A percentile compares a stretch with the other conserved stretches of the same genome.
phyloP scores from a whole-genome alignment of 1,140 invertebrate genomes.

The Melanaphis sacchari region DNA sequence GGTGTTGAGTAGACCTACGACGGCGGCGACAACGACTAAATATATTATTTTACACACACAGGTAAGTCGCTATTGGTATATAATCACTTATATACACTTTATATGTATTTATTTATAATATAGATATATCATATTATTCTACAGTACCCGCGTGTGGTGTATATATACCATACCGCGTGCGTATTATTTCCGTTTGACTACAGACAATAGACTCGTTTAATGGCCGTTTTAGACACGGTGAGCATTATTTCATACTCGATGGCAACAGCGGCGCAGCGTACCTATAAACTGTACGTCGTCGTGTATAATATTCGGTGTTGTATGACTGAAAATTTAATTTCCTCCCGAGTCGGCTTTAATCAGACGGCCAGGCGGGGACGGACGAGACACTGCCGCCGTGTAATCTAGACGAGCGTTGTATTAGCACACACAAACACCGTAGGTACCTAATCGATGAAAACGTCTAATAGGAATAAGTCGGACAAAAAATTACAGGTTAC shows the following conservation, averaged over 20 bases:
- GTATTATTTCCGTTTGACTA: conserved; percentile 18
- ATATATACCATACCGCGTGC: background rate
- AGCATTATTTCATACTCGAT: background rate
- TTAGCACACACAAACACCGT: background rate
- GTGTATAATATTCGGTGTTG: conserved; percentile 8
- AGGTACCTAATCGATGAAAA: conserved; percentile 43
- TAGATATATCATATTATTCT: background rate
- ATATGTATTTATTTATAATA: background rate
- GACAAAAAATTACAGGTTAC: conserved; percentile 55
- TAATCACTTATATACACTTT: background rate
- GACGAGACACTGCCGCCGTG: background rate
- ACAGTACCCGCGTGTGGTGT: background rate
- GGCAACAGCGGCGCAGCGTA: background rate
- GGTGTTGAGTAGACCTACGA: background rate
- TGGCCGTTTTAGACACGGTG: conserved; percentile 37
- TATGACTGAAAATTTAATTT: conserved; percentile 32
- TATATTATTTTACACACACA: background rate
- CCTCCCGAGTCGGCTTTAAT: background rate
- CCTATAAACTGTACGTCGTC: background rate
- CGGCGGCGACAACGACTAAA: background rate
- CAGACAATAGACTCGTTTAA: conserved; percentile 35
- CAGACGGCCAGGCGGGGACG: background rate
- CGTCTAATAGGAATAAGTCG: conserved; percentile 12
- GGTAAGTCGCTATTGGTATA: background rate
- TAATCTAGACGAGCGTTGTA: conserved; percentile 24